A percentile compares a stretch with the other conserved stretches of the same genome.
Conservation (phyloP, 2,888 invertebrate species). For the Oeneis ivallda region DNA sequence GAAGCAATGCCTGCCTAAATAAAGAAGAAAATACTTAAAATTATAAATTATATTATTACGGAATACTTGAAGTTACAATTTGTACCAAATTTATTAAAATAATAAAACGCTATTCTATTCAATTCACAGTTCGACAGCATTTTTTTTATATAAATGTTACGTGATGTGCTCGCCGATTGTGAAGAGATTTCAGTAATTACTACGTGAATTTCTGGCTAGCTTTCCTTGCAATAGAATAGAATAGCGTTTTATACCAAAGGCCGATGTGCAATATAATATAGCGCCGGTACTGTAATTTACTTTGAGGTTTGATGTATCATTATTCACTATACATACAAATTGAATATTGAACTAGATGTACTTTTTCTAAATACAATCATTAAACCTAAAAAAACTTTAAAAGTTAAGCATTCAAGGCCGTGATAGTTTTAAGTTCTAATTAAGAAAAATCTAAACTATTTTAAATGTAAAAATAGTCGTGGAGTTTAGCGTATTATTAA, state of each 20-base stretch:
- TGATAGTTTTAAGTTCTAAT: slow-evolving; percentile 64
- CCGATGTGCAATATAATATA: no score
- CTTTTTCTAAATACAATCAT: slow-evolving; percentile 20
- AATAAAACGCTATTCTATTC: no score
- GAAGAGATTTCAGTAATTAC: no score
- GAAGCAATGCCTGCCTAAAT: slow-evolving; percentile 10
- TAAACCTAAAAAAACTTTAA: slow-evolving; percentile 21
- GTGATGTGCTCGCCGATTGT: no score
- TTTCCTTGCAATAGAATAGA: no score
- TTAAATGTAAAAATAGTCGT: slow-evolving; percentile 17
- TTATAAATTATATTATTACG: background rate
- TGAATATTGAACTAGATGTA: background rate
- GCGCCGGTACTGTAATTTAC: no score
- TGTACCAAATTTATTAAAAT: background rate
- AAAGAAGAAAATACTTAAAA: background rate
- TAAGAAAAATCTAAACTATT: slow-evolving; percentile 16
- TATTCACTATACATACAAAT: slow-evolving; percentile 5
- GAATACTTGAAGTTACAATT: background rate
- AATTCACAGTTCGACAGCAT: no score
- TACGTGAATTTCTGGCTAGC: no score
- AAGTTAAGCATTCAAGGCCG: slow-evolving; percentile 58
- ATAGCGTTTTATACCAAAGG: no score
- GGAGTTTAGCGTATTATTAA: no score
- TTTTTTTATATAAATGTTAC: no score
- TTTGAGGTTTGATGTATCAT: slow-evolving; percentile 12